These are phyloP conservation scores for Tetramorium bicarinatum DNA, from an alignment of 2,888 invertebrate species.

Conservation along the genomic window DNA sequence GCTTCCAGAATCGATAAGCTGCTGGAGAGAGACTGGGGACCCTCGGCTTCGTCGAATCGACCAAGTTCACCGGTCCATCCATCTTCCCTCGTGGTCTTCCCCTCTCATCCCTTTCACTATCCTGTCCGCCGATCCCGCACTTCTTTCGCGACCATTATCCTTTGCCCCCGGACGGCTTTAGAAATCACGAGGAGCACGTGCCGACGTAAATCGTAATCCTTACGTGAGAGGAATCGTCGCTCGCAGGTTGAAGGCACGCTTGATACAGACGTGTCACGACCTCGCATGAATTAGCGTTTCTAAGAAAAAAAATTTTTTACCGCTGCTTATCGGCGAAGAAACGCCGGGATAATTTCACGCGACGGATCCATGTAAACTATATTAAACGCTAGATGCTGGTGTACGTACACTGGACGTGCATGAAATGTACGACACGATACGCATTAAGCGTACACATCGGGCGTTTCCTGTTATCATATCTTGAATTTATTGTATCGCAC, in stretches of 20 bases:
- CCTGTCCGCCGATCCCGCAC: background rate
- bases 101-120: constrained; percentile 26
- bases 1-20: constrained; percentile 82
- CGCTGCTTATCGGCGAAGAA: constrained; percentile 20
- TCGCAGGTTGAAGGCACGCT: constrained; percentile 18
- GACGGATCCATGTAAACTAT: constrained; percentile 18
- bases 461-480: background rate
- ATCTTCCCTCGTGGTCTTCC: constrained; percentile 65
- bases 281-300: constrained; percentile 44
- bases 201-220: constrained; percentile 62
- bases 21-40: constrained; percentile 59
- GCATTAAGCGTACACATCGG: background rate
- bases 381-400: background rate
- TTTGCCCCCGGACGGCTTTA: constrained; percentile 37
- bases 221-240: constrained; percentile 63
- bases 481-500: constrained; percentile 19
- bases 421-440: background rate
- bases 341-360: background rate
- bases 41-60: constrained; percentile 69
- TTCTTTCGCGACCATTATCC: constrained; percentile 32
- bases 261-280: constrained; percentile 52
- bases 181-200: constrained; percentile 61
- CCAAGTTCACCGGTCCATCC: constrained; percentile 68
- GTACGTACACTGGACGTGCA: background rate
- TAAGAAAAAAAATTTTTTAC: constrained; percentile 33